A percentile compares a stretch with the other conserved stretches of the same genome.
Evolutionary conservation across 2,113 vertebrate genomes (phyloP).

Genomic region (Cepphus grylle): DNA sequence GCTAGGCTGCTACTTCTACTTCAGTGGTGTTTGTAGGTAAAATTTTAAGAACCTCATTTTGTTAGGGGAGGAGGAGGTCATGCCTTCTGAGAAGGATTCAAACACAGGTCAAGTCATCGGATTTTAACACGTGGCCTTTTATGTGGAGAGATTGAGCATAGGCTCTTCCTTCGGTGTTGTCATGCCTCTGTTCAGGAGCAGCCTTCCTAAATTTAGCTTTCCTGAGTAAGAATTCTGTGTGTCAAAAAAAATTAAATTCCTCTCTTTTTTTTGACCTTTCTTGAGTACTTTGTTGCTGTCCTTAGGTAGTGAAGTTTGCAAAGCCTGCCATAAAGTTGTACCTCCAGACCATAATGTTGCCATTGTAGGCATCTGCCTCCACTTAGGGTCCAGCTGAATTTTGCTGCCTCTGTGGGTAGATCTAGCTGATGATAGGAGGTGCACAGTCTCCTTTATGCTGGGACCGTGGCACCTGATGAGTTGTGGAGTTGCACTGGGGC

Average conservation of each 20-base stretch:
- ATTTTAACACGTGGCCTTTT: neutral
- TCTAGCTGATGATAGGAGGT: neutral
- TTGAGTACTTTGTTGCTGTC: neutral
- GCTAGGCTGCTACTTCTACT: neutral
- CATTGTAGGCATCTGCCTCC: neutral
- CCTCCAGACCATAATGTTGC: neutral
- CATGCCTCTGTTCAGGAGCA: neutral
- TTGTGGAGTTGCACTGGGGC: neutral
- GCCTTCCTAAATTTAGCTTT: neutral
- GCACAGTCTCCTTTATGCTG: neutral
- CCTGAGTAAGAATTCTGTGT: neutral
- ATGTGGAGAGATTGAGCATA: neutral
- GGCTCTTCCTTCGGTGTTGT: neutral
- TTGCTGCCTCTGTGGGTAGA: neutral
- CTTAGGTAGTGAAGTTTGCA: neutral
- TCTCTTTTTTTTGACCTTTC: neutral
- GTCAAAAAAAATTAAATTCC: neutral
- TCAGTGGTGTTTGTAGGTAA: neutral
- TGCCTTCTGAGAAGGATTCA: neutral
- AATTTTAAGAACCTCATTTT: neutral
- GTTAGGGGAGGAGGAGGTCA: neutral
- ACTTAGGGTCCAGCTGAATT: neutral
- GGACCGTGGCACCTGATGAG: neutral
- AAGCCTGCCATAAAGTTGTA: neutral
- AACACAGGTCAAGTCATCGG: neutral